Evolutionary conservation across 2,797 vertebrate species (phyloP).

Genomic region (Melanotaenia parkinsoni): DNA sequence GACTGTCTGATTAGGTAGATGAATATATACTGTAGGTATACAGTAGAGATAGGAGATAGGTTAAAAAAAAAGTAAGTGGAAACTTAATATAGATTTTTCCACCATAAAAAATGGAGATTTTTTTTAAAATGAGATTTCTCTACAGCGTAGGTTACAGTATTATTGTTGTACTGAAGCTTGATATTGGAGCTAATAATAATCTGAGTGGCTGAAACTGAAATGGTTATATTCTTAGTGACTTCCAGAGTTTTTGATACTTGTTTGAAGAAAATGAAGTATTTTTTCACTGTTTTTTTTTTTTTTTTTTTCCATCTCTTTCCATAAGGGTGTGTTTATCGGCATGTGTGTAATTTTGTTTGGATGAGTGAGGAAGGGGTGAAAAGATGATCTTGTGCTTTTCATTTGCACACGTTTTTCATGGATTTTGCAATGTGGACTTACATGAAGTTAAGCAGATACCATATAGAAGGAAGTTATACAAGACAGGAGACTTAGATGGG

Average conservation of each 20-base stretch:
- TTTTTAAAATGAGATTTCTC: not conserved
- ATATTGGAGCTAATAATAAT: not conserved
- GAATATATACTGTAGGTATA: not conserved
- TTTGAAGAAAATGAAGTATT: not conserved
- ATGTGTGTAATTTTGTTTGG: not conserved
- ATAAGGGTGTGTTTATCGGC: not conserved
- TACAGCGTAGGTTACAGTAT: not conserved
- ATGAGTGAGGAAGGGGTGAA: not conserved
- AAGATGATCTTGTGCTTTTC: not conserved
- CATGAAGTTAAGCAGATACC: constrained; percentile 63
- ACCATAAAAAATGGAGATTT: too few relatives aligned
- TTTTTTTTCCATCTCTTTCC: not conserved
- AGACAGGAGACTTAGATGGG: constrained; percentile 40
- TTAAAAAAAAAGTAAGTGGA: constrained; percentile 1
- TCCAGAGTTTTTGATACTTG: not conserved
- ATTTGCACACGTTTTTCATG: constrained; percentile 14
- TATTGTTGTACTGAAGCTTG: not conserved
- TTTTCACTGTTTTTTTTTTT: not conserved
- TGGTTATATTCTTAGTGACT: not conserved
- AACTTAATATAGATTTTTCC: constrained; percentile 6
- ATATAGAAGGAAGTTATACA: constrained; percentile 61
- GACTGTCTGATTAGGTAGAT: not conserved
- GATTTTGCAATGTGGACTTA: constrained; percentile 63
- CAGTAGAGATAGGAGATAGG: not conserved
- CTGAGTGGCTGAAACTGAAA: not conserved